phyloP scores from a whole-genome alignment of 2,797 vertebrate species.

The Psittacula echo region DNA sequence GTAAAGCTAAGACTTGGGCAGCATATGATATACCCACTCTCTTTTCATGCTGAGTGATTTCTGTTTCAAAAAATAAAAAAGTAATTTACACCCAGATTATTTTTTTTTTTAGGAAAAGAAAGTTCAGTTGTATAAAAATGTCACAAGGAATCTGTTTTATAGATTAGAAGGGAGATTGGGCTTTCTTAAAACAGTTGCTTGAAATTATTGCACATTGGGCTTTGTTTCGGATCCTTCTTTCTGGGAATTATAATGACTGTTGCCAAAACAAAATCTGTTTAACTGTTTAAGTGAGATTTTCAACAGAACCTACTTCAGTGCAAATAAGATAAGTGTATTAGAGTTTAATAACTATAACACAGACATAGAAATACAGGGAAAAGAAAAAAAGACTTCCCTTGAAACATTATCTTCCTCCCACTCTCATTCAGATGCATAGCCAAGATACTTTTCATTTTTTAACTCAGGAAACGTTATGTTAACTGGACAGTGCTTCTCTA shows the following conservation, averaged over 20 bases:
- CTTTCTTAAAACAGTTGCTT: slow-evolving; percentile 36
- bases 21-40: not conserved
- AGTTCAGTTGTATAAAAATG: not conserved
- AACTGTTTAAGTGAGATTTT: slow-evolving; percentile 37
- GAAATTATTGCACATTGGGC: slow-evolving; percentile 20
- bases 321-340: slow-evolving; percentile 45
- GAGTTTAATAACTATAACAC: slow-evolving; percentile 46
- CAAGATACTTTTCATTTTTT: slow-evolving; percentile 61
- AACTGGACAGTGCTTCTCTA: slow-evolving; percentile 24
- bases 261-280: slow-evolving; percentile 52
- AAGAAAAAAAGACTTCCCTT: not conserved
- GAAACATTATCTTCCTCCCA: slow-evolving; percentile 7
- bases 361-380: not conserved
- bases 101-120: slow-evolving; percentile 7
- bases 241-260: slow-evolving; percentile 2
- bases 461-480: slow-evolving; percentile 40
- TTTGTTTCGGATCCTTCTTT: slow-evolving; percentile 50
- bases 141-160: slow-evolving; percentile 38
- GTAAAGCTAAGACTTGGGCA: not conserved
- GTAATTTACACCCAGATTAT: not conserved
- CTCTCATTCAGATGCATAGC: slow-evolving; percentile 19
- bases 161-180: slow-evolving; percentile 28
- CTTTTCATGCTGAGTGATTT: not conserved
- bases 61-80: slow-evolving; percentile 23
- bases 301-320: slow-evolving; percentile 12